These are phyloP conservation scores for Tiliqua scincoides DNA, from an alignment of 2,113 vertebrate species.

Conservation along the genomic window DNA sequence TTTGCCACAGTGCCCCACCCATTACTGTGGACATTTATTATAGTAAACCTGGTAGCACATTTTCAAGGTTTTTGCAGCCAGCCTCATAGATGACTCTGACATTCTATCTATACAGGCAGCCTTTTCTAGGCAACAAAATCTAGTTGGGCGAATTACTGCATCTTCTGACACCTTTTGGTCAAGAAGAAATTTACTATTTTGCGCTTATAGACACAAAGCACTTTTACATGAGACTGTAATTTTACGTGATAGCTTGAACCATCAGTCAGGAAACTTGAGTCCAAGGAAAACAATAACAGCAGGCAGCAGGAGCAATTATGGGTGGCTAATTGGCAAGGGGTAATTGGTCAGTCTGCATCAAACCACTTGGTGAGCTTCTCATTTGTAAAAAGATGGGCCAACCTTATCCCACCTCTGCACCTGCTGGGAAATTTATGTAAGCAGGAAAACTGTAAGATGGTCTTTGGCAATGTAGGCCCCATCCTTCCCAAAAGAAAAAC, in stretches of 20 bases:
- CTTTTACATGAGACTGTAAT: background rate
- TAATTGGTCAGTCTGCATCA: accelerated
- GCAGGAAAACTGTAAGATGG: background rate
- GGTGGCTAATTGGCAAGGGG: too few relatives aligned
- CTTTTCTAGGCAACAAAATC: slow-evolving; percentile 21
- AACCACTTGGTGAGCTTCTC: background rate
- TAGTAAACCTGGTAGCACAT: background rate
- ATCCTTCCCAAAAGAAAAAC: too few relatives aligned
- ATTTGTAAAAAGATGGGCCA: background rate
- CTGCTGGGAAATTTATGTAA: background rate
- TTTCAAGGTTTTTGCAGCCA: background rate
- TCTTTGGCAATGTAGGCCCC: too few relatives aligned
- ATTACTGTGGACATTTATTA: too few relatives aligned
- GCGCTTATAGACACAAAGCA: background rate
- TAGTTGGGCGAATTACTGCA: background rate
- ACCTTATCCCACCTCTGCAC: background rate
- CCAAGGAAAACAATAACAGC: background rate
- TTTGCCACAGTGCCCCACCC: too few relatives aligned
- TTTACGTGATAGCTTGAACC: background rate
- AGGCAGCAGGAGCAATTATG: background rate
- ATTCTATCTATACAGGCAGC: background rate
- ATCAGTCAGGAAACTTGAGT: background rate
- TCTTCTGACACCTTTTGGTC: too few relatives aligned
- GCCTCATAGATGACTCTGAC: too few relatives aligned
- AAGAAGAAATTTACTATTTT: background rate